Evolutionary conservation across 2,888 invertebrate genomes (phyloP), one percentile per base, ranked within the genome.

Genomic region (Dexiosoma caninum): DNA sequence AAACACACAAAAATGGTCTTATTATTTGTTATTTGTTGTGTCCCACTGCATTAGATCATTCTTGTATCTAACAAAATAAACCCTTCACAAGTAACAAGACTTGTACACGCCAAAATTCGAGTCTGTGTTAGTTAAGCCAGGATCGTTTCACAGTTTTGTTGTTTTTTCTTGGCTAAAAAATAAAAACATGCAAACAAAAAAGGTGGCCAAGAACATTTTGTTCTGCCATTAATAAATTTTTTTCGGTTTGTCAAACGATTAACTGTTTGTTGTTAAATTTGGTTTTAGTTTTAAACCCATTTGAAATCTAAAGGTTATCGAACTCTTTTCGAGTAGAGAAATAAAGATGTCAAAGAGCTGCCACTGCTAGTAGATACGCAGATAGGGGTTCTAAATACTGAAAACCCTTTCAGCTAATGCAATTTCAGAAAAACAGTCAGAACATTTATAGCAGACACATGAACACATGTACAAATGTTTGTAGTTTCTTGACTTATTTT

Each of bases 291-390:
- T 77, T 57, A 77, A 57, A 69, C 44, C 21, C 53, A 77, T 67
- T 75, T 81, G 69, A 77, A 71, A 77, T 81, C 74, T 57, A 78
- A 57, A 75, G 75, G 81, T 82, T 82, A 51, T 82, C 78, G 81
- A 75, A 82, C 81, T 49, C 46, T n/a, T 40, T 32, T 9, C 37
- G 16, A 19, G n/a, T 21, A 46, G 30, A 23, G 16, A 23, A 2
- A n/a, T 27, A 75, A 57, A 64, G 69, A 74, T 64, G 79, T 69
- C 78, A 78, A 74, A 74, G 74, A 74, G 62, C 67, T 69, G 57
- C 59, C 51, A 59, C 27, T 46, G 9, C 12, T 46, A 27, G 27
- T 12, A 53, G 16, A 10, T 51, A 12, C 10, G 35, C 53, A 37
- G 1, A 79, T 79, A 69, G 79, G 79, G 79, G 79, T 59, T 69